Percentiles rank a stretch among this genome's conserved stretches.
These are phyloP conservation scores for Sebastes wilsoni DNA, from an alignment of 2,797 vertebrate genomes.

Conservation along the genomic window DNA sequence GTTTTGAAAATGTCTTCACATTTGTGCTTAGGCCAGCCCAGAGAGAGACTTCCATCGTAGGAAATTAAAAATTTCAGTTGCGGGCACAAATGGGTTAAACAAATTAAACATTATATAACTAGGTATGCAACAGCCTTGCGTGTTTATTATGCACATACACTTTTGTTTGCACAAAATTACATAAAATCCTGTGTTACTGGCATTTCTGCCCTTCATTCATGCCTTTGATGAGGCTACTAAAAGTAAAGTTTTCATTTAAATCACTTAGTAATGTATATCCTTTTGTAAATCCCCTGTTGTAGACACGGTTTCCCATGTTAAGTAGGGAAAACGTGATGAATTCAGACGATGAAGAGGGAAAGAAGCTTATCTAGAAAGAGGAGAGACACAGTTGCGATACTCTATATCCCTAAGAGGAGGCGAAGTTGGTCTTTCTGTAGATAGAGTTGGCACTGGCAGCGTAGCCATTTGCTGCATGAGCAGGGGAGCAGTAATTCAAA, in stretches of 20 bases:
- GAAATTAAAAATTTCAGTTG: neutral
- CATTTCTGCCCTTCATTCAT: neutral
- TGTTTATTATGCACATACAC: neutral
- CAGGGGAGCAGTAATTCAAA: conserved; percentile 55
- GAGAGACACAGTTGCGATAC: conserved; percentile 2
- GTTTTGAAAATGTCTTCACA: neutral
- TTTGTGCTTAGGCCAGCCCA: neutral
- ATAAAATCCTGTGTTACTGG: neutral
- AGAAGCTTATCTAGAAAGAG: conserved; percentile 33
- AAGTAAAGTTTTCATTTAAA: neutral
- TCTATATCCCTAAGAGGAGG: conserved; percentile 1
- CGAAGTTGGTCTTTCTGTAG: conserved; percentile 12
- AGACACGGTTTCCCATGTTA: neutral
- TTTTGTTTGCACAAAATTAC: neutral
- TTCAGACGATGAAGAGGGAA: conserved; percentile 15
- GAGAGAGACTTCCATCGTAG: neutral
- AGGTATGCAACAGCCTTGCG: neutral
- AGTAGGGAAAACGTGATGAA: neutral
- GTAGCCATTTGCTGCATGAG: conserved; percentile 26
- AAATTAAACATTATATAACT: neutral
- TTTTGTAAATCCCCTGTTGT: neutral
- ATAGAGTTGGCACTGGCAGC: conserved; percentile 37
- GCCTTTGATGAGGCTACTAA: neutral
- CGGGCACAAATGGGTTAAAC: no score
- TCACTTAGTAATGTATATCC: neutral